Evolutionary conservation across 2,888 invertebrate species (phyloP), one percentile per base, ranked within the genome.

Genomic region (Chaetoderma sp.): DNA sequence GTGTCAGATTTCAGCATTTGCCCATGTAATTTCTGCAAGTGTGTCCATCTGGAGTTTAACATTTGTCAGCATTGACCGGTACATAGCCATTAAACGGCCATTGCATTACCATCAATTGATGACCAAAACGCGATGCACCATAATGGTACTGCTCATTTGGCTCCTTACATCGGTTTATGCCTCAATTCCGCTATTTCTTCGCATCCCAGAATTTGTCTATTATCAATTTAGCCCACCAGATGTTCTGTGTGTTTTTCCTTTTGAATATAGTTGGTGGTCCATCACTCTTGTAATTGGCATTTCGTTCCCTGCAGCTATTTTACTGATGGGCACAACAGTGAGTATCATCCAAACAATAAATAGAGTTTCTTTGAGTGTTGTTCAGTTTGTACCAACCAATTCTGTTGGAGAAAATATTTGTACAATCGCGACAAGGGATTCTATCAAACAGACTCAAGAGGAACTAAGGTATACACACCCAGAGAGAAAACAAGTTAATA

Each of bases 351-450:
- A n/a, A n/a, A n/a, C n/a, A n/a, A n/a, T n/a, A n/a, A n/a, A n/a
- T n/a, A n/a, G n/a, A n/a, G n/a, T n/a, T n/a, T n/a, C n/a, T n/a
- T n/a, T n/a, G n/a, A n/a, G 10, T 60, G 65, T 25, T 59, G 63
- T n/a, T 63, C 71, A 30, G 10, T n/a, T n/a, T n/a, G n/a, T n/a
- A n/a, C n/a, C n/a, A n/a, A n/a, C n/a, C n/a, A n/a, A n/a, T n/a
- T n/a, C 52, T 18, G 55, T 68, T 44, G n/a, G n/a, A n/a, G n/a
- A n/a, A n/a, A n/a, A n/a, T n/a, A n/a, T n/a, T n/a, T n/a, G n/a
- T n/a, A n/a, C n/a, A n/a, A n/a, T n/a, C n/a, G n/a, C 72, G 67
- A 32, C 71, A 73, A 10, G 74, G 74, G 2, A 58, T 74, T n/a
- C 60, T 65, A 1, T 70, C 72, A 4, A 72, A 70, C 8, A n/a